Percentiles rank a stretch among this genome's conserved stretches.
These are phyloP conservation scores for Rhynchonycteris naso DNA, from an alignment of 2,797 vertebrate genomes.

Conservation along the genomic window DNA sequence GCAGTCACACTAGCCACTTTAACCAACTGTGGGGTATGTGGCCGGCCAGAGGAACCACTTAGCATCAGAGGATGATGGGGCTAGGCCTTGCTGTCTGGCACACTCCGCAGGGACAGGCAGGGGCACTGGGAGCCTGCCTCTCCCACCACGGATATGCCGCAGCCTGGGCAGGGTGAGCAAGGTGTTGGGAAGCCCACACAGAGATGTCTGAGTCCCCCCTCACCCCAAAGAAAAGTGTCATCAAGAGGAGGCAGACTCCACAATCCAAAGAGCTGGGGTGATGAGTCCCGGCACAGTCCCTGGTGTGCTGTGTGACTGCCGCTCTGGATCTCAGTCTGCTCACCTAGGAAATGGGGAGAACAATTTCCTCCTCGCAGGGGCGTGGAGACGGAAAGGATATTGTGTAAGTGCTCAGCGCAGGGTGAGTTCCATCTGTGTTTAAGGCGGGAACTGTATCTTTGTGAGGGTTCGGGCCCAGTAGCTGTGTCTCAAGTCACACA, in stretches of 20 bases:
- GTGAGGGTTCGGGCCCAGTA: neutral
- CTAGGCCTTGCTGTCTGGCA: neutral
- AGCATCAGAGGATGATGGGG: neutral
- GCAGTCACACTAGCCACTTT: neutral
- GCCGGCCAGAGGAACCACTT: neutral
- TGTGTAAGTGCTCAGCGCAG: neutral
- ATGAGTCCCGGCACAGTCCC: neutral
- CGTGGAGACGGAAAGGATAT: fast-evolving
- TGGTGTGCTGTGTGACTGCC: fast-evolving
- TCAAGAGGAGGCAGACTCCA: neutral
- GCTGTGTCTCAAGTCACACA: neutral
- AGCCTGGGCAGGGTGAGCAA: neutral
- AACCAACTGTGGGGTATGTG: neutral
- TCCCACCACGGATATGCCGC: too few species aligned
- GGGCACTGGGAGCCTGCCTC: neutral
- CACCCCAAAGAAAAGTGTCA: neutral
- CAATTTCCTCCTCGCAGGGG: fast-evolving
- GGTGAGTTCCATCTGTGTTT: fast-evolving
- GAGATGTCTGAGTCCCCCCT: neutral
- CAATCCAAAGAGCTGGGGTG: neutral
- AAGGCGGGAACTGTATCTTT: fast-evolving
- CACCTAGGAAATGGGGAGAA: neutral
- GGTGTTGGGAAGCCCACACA: neutral
- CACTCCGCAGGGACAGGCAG: neutral
- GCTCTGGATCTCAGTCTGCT: neutral